phyloP scores from a whole-genome alignment of 1,140 invertebrate genomes.

The Zeugodacus cucurbitae region DNA sequence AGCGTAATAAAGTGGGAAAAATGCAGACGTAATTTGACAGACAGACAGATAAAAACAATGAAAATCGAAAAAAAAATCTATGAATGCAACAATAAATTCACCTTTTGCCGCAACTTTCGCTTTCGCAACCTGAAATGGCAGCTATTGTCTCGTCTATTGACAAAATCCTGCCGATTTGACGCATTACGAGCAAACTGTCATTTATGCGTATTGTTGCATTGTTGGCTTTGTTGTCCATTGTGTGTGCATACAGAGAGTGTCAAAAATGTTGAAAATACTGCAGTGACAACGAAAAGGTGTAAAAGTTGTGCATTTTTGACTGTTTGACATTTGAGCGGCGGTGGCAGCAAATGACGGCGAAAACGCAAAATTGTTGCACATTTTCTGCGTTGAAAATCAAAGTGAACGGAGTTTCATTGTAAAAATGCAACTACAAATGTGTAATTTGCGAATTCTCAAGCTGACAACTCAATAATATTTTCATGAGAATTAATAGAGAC shows the following conservation, averaged over 20 bases:
- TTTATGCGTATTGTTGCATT: slow-evolving; percentile 6
- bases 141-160: not conserved
- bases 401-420: not conserved
- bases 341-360: not conserved
- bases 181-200: not conserved
- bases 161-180: slow-evolving; percentile 13
- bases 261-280: not conserved
- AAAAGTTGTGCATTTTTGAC: slow-evolving; percentile 1
- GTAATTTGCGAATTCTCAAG: not conserved
- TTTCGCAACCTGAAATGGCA: not conserved
- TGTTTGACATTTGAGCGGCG: not conserved
- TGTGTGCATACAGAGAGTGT: not conserved
- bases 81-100: not conserved
- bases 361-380: not conserved
- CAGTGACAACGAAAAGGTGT: not conserved
- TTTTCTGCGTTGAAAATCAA: not conserved
- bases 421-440: not conserved
- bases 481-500: not conserved
- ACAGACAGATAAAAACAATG: not conserved
- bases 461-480: not conserved
- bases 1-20: not conserved
- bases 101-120: not conserved
- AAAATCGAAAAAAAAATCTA: not conserved
- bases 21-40: not conserved
- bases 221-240: not conserved